A percentile compares a stretch with the other conserved stretches of the same genome.
These are phyloP conservation scores for Lithodes maja DNA, from an alignment of 2,888 invertebrate genomes.

Conservation along the genomic window DNA sequence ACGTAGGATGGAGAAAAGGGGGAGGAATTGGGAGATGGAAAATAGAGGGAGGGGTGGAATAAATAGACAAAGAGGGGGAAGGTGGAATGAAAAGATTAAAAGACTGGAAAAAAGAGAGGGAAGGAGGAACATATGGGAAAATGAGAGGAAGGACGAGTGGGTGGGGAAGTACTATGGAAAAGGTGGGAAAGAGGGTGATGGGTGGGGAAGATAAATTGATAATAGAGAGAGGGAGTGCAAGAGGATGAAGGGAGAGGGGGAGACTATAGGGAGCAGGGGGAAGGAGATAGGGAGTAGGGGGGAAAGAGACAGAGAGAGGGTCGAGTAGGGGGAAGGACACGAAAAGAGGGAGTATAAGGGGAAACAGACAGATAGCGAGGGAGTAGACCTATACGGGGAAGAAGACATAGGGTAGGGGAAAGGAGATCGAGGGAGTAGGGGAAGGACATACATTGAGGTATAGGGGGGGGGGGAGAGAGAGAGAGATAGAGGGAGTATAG, in stretches of 20 bases:
- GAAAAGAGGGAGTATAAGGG: background rate
- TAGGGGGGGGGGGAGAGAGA: constrained; percentile 10
- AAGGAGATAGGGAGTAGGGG: background rate
- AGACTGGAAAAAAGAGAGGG: background rate
- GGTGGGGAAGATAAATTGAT: background rate
- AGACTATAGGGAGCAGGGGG: background rate
- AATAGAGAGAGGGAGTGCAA: background rate
- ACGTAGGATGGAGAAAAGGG: background rate
- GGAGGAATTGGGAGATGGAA: background rate
- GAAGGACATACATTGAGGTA: background rate
- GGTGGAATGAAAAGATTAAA: background rate
- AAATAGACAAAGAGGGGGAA: background rate
- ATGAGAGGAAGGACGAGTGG: background rate
- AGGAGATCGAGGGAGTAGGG: background rate
- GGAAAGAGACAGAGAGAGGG: background rate
- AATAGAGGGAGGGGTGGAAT: background rate
- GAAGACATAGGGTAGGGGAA: background rate
- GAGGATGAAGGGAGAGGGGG: background rate
- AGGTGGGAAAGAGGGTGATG: background rate
- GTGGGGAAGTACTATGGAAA: background rate
- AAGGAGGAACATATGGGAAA: background rate
- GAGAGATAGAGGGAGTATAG: background rate
- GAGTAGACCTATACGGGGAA: background rate
- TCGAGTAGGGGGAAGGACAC: background rate
- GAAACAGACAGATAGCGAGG: background rate